Evolutionary conservation across 1,140 invertebrate genomes (phyloP).

Genomic region (Lordiphosa collinella): DNA sequence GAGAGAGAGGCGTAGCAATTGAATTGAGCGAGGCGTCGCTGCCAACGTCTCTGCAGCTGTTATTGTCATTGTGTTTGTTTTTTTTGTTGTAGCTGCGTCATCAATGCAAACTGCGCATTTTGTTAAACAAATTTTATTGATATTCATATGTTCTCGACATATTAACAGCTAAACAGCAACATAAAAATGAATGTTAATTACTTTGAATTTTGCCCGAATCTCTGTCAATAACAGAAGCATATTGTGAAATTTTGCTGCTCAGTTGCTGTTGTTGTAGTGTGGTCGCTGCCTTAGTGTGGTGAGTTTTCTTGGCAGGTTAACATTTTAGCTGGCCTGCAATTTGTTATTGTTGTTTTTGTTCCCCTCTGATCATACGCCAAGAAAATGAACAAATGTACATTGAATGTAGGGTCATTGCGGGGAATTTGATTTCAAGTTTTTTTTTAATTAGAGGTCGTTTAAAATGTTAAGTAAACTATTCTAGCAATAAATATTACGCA

Average conservation of each 20-base stretch:
- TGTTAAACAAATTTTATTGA: conserved; percentile 28
- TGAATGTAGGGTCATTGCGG: too few relatives aligned
- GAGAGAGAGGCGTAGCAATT: conserved; percentile 9
- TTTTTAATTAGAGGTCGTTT: neutral
- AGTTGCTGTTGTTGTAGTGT: conserved; percentile 1
- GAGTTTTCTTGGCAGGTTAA: conserved; percentile 50
- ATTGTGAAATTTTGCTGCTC: conserved; percentile 37
- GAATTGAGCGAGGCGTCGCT: conserved; percentile 11
- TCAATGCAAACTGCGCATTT: conserved; percentile 75
- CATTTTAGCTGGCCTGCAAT: conserved; percentile 44
- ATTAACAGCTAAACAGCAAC: too few relatives aligned
- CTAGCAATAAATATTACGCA: too few relatives aligned
- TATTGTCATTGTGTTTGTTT: conserved; percentile 47
- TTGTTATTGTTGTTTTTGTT: conserved; percentile 18
- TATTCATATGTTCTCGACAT: conserved; percentile 32
- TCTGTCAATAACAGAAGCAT: conserved; percentile 23
- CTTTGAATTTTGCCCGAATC: conserved; percentile 16
- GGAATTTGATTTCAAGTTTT: neutral
- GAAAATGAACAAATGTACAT: too few relatives aligned
- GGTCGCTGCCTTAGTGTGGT: conserved; percentile 31
- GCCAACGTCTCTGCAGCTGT: conserved; percentile 6
- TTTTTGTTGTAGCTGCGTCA: conserved; percentile 62
- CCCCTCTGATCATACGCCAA: conserved; percentile 5
- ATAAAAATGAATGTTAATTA: conserved; percentile 24
- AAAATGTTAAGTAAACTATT: neutral